Conservation (phyloP, 2,797 vertebrate genomes). For the Myotis findleyi region DNA sequence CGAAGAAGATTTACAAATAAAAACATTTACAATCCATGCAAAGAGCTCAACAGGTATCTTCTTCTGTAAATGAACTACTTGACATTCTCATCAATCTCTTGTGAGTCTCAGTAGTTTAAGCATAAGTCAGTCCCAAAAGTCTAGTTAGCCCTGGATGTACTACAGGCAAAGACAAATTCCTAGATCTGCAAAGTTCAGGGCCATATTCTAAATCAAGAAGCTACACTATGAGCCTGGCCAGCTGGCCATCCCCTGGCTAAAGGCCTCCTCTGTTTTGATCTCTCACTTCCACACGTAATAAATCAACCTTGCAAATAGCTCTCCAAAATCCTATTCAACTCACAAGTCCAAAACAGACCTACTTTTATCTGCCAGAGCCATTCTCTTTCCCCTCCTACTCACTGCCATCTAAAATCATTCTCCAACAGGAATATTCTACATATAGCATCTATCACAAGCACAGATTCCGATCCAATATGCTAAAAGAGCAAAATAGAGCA, state of each 20-base stretch:
- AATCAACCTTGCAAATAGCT: background rate
- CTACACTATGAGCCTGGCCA: background rate
- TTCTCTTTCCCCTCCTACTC: slow-evolving; percentile 2
- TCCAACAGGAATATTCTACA: background rate
- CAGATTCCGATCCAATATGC: background rate
- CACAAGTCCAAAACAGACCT: background rate
- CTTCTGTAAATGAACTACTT: background rate
- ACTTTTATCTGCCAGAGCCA: background rate
- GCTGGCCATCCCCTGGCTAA: background rate
- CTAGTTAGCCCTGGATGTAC: background rate
- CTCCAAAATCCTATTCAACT: background rate
- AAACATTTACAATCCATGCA: background rate
- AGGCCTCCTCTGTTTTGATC: background rate
- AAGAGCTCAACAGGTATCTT: background rate
- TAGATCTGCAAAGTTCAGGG: background rate
- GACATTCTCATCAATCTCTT: background rate
- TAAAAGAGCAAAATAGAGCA: background rate
- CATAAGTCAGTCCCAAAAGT: background rate
- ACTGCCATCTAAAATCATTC: background rate
- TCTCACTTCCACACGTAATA: background rate
- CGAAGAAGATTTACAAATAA: background rate
- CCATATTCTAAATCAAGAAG: background rate
- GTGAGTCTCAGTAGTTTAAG: background rate
- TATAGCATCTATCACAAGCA: background rate
- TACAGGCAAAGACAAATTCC: background rate